Base-by-base conservation (phyloP, 2,113 vertebrate genomes). In the Setophaga coronata region DNA sequence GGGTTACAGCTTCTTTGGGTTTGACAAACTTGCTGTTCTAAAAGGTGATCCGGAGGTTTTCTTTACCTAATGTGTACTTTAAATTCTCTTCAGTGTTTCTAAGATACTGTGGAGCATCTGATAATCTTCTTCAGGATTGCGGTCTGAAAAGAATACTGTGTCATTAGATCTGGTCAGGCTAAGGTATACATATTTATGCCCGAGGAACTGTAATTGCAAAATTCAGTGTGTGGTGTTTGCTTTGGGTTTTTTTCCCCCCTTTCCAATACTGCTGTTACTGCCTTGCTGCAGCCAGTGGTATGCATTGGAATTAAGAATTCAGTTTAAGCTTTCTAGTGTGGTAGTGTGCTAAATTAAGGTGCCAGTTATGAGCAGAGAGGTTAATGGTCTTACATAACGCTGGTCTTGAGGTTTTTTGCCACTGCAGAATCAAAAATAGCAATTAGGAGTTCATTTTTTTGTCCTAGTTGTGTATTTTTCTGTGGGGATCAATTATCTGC, bases 401-500 rank as follows among this genome's bases (percentile, higher is more conserved):
- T 93, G 73, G 51, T 86, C 85, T 93, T 88, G 79, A 96, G 78
- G 36, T 65, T 95, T 94, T 85, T 50, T 90, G 70, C 50, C 42
- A 54, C 74, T 94, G 88, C 74, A 79, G 42, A 60, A 87, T 89
- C 93, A 93, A 94, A 95, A 95, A 94, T 71, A 94, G 91, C 81
- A 76, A 74, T 87, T 79, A 84, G 58, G 89, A 95, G 43, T 81
- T 87, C 14, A 40, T 70, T n/a, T 51, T 53, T 94, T 79, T 92
- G 70, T 86, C 92, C 90, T 69, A 83, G 82, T 86, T 94, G 74
- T 69, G 42, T 12, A 60, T 90, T 85, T 95, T 92, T 57, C 93
- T 78, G 17, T 76, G 61, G 57, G 56, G 67, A 79, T 96, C 71
- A 86, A 73, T 94, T 93, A 92, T 72, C 40, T 90, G 74, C 62